Evolutionary conservation across 2,113 vertebrate genomes (phyloP), one percentile per base, ranked within the genome.

Genomic region (Nanorana parkeri): DNA sequence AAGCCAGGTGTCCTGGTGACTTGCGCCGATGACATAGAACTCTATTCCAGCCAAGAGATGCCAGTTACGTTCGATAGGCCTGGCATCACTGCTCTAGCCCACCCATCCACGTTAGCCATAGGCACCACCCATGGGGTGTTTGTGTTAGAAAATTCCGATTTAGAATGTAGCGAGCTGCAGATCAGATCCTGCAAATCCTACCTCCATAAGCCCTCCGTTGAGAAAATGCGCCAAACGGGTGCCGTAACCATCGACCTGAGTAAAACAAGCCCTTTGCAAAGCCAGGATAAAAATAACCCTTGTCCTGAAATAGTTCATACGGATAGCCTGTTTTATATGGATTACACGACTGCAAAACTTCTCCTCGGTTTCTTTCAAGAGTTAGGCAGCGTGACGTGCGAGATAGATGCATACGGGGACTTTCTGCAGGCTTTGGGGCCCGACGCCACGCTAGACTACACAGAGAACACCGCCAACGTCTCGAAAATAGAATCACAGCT

Each of bases 381-480:
- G 60, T 10, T 96, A 29, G 68, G 87, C 16, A 83, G 87, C 0
- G 80, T 99, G 17, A 83, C 81, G 56, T 97, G 96, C 90, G 97
- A 99, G 88, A 93, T 99, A 55, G 97, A 99, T 61, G 98, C 98
- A 0, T 99, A 98, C 20, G 96, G 97, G 17, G 98, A 99, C 86
- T 99, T 99, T 55, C 93, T 99, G 0, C 97, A 74, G 96, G 96
- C 96, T 0, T 87, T 98, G 82, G 97, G 97, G 3, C 86, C 93
- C 1, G 84, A 89, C 20, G 95, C 97, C 63, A 94, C 93, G 0
- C 20, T 87, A 1, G 93, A 94, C 1, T 95, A 97, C 80, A 95
- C 91, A 24, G 86, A 21, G 78, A 90, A 92, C 74, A 91, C 87
- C 0, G 88, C 88, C 1, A 92, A 94, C 17, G 84, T 94, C 58